phyloP scores from a whole-genome alignment of 2,113 vertebrate genomes.

The Ginglymostoma cirratum region DNA sequence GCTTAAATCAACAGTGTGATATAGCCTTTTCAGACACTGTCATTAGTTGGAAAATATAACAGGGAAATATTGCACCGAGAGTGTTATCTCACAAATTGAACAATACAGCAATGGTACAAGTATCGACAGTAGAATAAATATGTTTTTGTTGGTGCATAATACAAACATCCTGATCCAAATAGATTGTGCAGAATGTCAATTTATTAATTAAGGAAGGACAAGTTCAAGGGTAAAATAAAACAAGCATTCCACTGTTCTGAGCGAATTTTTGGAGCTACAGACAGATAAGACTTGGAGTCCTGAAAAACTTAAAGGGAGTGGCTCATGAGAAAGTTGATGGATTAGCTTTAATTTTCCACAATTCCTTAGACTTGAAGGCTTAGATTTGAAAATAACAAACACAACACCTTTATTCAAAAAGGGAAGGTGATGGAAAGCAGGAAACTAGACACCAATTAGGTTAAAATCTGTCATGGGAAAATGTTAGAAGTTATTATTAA shows the following conservation, averaged over 20 bases:
- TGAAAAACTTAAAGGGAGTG: too few species aligned
- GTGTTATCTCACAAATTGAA: slow-evolving; percentile 26
- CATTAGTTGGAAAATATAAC: background rate
- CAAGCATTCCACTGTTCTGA: background rate
- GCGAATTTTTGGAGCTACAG: too few species aligned
- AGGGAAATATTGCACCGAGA: background rate
- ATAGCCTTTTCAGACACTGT: background rate
- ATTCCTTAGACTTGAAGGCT: too few species aligned
- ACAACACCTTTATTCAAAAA: too few species aligned
- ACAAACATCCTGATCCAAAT: slow-evolving; percentile 4
- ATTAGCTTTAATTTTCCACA: too few species aligned
- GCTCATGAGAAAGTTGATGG: too few species aligned
- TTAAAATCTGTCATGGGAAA: too few species aligned
- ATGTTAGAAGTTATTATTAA: too few species aligned
- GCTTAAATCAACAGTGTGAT: background rate
- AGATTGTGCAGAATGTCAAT: background rate
- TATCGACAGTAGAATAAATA: slow-evolving; percentile 3
- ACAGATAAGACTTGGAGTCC: too few species aligned
- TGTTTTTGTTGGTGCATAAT: background rate
- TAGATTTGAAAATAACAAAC: too few species aligned
- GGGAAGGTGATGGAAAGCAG: too few species aligned
- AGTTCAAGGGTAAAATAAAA: background rate
- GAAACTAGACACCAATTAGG: too few species aligned
- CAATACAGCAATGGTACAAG: background rate
- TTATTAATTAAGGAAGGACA: background rate